These are phyloP conservation scores for Sebastes fasciatus DNA, from an alignment of 2,113 vertebrate species.

Conservation along the genomic window DNA sequence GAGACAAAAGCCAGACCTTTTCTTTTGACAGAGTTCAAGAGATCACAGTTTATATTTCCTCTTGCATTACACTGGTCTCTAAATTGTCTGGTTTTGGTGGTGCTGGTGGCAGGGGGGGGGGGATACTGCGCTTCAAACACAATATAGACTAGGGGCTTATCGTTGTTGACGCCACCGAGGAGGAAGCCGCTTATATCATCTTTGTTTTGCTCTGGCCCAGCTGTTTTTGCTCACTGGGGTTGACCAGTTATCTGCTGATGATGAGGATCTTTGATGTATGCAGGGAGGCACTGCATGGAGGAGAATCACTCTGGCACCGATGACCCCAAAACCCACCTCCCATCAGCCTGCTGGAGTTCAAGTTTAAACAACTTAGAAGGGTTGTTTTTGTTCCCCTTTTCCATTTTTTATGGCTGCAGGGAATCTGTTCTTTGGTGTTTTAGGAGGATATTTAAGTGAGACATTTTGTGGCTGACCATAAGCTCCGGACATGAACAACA, in stretches of 20 bases:
- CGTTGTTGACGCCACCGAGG: conserved; percentile 50
- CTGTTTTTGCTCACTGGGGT: conserved; percentile 74
- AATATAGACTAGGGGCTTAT: conserved; percentile 63
- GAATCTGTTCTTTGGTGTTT: conserved; percentile 54
- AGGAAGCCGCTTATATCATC: conserved; percentile 78
- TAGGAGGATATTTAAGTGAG: conserved; percentile 28
- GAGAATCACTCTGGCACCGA: conserved; percentile 42
- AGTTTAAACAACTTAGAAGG: conserved; percentile 75
- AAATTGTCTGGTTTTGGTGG: conserved; percentile 68
- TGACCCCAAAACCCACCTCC: conserved; percentile 68
- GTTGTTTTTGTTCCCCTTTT: conserved; percentile 54
- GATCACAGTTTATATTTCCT: conserved; percentile 78
- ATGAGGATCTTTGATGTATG: conserved; percentile 76
- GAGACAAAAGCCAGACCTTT: conserved; percentile 75
- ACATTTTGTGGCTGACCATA: conserved; percentile 41
- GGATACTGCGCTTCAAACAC: conserved; percentile 52
- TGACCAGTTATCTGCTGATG: conserved; percentile 71
- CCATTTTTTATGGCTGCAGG: conserved; percentile 1
- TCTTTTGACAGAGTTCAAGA: conserved; percentile 76
- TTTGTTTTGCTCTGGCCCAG: conserved; percentile 76
- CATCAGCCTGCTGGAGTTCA: conserved; percentile 74
- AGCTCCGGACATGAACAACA: conserved; percentile 9
- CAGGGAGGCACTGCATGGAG: conserved; percentile 40
- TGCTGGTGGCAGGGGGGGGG: conserved; percentile 20
- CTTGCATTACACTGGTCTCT: conserved; percentile 71